Percentiles rank a stretch among this genome's conserved stretches.
Evolutionary conservation across 1,140 invertebrate genomes (phyloP).

Genomic region (Kradibia gibbosae): DNA sequence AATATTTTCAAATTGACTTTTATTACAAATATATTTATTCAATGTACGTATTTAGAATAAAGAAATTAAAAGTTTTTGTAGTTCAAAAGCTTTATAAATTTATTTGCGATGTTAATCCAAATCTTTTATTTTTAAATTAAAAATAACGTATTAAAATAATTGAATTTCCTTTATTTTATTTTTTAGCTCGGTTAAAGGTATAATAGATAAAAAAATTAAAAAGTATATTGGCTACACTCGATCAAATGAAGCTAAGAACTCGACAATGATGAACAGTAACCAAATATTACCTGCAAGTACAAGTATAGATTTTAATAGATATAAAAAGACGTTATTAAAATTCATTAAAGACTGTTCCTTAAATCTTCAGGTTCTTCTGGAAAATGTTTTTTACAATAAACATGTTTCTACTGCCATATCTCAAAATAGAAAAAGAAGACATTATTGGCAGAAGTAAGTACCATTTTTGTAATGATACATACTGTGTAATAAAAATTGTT

Average conservation of each 20-base stretch:
- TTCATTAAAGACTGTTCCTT: conserved; percentile 7
- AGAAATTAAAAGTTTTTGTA: not conserved
- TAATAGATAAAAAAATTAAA: conserved; percentile 49
- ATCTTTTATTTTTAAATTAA: too few relatives aligned
- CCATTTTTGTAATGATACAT: too few relatives aligned
- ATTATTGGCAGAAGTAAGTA: conserved; percentile 61
- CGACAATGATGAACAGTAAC: not conserved
- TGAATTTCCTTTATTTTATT: conserved; percentile 17
- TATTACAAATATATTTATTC: too few relatives aligned
- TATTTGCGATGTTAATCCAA: too few relatives aligned
- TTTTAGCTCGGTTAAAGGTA: conserved; percentile 53
- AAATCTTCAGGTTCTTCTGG: not conserved
- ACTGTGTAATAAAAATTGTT: too few relatives aligned
- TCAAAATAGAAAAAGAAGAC: conserved; percentile 51
- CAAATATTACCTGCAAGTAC: conserved; percentile 2
- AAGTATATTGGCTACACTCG: conserved; percentile 21
- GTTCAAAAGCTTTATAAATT: not conserved
- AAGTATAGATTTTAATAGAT: not conserved
- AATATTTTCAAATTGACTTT: too few relatives aligned
- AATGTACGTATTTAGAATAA: too few relatives aligned
- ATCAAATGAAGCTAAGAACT: not conserved
- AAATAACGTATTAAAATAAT: too few relatives aligned
- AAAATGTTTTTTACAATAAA: conserved; percentile 24
- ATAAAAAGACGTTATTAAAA: not conserved
- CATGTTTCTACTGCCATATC: conserved; percentile 31